Conservation (phyloP, 1,140 invertebrate species). For the Scaptomyza montana region DNA sequence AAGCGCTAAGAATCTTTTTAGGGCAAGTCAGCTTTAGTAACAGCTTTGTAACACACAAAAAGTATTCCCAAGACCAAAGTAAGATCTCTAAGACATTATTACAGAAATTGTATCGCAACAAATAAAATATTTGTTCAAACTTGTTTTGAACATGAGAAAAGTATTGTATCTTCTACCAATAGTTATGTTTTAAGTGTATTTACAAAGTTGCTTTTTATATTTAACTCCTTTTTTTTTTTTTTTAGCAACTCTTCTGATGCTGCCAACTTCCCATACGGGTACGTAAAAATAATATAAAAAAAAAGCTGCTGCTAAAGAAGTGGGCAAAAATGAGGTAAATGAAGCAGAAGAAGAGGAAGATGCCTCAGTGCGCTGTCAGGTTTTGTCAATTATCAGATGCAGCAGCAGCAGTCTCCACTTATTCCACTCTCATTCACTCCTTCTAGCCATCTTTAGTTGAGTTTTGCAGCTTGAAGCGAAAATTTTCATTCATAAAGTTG, state of each 20-base stretch:
- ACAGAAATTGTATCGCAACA: too few species aligned
- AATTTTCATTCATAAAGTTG: conserved; percentile 73
- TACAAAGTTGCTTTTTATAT: background rate
- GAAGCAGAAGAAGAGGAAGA: conserved; percentile 22
- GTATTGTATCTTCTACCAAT: too few species aligned
- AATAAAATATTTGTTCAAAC: too few species aligned
- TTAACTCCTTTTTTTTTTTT: background rate
- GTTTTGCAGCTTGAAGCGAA: conserved; percentile 45
- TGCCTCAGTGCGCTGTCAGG: conserved; percentile 60
- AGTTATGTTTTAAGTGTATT: too few species aligned
- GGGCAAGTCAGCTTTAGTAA: background rate
- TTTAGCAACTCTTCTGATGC: conserved; percentile 41
- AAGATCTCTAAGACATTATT: too few species aligned
- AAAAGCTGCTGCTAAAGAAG: background rate
- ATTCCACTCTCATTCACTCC: background rate
- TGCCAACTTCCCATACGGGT: conserved; percentile 60
- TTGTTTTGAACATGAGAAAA: too few species aligned
- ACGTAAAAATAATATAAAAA: conserved; percentile 20
- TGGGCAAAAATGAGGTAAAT: background rate
- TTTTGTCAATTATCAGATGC: conserved; percentile 80
- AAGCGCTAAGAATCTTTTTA: background rate
- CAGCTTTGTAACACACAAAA: background rate
- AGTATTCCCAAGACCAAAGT: too few species aligned
- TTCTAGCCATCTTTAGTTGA: background rate
- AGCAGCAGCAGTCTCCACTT: conserved; percentile 15